Conservation (phyloP, 2,888 invertebrate genomes). For the Aleiodes testaceus region DNA sequence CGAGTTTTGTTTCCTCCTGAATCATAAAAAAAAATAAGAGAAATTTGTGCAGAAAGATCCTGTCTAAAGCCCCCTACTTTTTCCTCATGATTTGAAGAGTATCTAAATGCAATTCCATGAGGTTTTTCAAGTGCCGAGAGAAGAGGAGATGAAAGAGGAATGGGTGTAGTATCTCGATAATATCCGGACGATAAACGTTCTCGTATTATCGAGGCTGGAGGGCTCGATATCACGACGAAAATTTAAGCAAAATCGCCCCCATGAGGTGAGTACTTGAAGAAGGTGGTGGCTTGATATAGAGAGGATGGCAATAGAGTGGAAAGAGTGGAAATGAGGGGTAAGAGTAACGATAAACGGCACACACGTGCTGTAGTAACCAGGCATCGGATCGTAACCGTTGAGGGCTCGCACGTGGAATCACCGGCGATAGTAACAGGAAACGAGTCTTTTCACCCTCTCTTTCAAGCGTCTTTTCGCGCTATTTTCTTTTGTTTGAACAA, state of each 20-base stretch:
- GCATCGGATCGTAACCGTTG: slow-evolving; percentile 48
- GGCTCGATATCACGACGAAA: slow-evolving; percentile 30
- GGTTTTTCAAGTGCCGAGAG: background rate
- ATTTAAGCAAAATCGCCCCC: slow-evolving; percentile 34
- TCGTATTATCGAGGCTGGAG: slow-evolving; percentile 14
- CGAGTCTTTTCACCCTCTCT: slow-evolving; percentile 41
- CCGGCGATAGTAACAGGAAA: slow-evolving; percentile 39
- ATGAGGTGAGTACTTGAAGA: slow-evolving; percentile 28
- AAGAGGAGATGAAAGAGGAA: background rate
- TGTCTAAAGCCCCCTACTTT: background rate
- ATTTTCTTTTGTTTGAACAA: slow-evolving; percentile 30
- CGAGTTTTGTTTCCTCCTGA: no score
- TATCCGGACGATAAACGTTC: slow-evolving; percentile 27
- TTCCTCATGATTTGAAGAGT: background rate
- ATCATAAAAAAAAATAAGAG: background rate
- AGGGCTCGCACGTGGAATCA: slow-evolving; percentile 30
- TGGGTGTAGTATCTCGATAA: slow-evolving; percentile 21
- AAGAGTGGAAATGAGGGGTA: slow-evolving; percentile 11
- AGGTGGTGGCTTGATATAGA: background rate
- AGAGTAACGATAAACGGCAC: slow-evolving; percentile 39
- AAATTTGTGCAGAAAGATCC: background rate
- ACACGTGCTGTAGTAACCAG: slow-evolving; percentile 51
- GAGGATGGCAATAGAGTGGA: slow-evolving; percentile 22
- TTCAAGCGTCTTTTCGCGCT: slow-evolving; percentile 32
- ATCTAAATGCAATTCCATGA: slow-evolving; percentile 4